Base-by-base conservation (phyloP, 2,113 vertebrate species). In the Chaenocephalus aceratus region DNA sequence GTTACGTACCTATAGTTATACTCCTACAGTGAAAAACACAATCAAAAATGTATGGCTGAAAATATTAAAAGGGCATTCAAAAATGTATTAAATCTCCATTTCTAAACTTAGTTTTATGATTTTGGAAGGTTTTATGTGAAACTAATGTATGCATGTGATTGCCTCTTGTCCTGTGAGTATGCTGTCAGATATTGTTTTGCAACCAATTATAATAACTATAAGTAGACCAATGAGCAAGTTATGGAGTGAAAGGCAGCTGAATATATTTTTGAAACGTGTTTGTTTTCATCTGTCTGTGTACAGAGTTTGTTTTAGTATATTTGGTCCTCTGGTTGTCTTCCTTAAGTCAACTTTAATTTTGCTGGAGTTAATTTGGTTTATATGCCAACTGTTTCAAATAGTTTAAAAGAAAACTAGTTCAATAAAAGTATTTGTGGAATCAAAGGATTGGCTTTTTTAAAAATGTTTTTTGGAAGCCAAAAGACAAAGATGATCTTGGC, bases 401-500 rank as follows among this genome's bases (percentile, higher is more conserved):
- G 2, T 16, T 67, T 58, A 58, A 59, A 18, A 4, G 30, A 30
- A 49, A 11, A 16, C 5, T 30, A 30, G 30, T 30, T 30, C 30
- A 30, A 30, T 30, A 30, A 56, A 48, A 45, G 13, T 46, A 46
- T n/a, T 57, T 34, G 36, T 6, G 44, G 11, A 62, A 15, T 62
- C 15, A 62, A 30, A 66, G 9, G 9, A 49, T 16, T 15, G 11
- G 1, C 23, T 36, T 49, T 57, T 65, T 45, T 36, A 2, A 2
- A 2, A 26, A 41, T 41, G 36, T 18, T 49, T 72, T 72, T 59
- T 46, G 16, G 12, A 45, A 23, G 52, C 68, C 57, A 57, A 72
- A 66, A 53, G 62, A 56, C 67, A 77, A 58, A 58, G 30, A 62
- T 58, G 34, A 72, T 67, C 41, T 56, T 73, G 34, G 41, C 72